These are phyloP conservation scores for Nomada ferruginata DNA, from an alignment of 2,888 invertebrate species.

Conservation along the genomic window DNA sequence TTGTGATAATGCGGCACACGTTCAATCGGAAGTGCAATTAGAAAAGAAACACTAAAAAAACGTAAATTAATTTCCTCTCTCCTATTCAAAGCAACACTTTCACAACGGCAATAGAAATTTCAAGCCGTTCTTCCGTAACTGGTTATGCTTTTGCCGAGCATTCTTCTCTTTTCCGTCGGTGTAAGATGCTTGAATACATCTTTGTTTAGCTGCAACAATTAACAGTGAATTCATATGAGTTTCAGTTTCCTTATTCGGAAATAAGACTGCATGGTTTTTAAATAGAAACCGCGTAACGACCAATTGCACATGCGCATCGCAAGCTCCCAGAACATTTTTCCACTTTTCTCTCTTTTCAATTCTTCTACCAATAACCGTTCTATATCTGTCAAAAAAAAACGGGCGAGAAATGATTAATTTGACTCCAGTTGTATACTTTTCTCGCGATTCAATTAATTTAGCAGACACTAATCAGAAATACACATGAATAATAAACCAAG, in stretches of 20 bases:
- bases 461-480: no score
- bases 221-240: conserved; percentile 1
- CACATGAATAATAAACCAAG: no score
- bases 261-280: conserved; percentile 25
- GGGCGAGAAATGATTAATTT: no score
- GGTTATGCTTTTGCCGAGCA: background rate
- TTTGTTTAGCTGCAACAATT: background rate
- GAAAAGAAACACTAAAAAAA: background rate
- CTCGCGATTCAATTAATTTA: no score
- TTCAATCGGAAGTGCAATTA: background rate
- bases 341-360: no score
- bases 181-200: background rate
- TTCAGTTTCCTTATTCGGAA: conserved; percentile 53
- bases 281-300: conserved; percentile 12
- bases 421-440: no score
- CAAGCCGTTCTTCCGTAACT: conserved; percentile 35
- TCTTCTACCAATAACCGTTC: no score
- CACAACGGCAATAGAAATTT: conserved; percentile 45
- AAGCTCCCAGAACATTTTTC: no score
- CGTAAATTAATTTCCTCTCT: background rate
- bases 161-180: background rate
- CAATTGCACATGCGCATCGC: conserved; percentile 7
- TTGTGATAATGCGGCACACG: background rate
- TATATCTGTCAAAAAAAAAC: no score
- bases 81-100: background rate